phyloP scores from a whole-genome alignment of 2,888 invertebrate genomes.

The Nebria salina region DNA sequence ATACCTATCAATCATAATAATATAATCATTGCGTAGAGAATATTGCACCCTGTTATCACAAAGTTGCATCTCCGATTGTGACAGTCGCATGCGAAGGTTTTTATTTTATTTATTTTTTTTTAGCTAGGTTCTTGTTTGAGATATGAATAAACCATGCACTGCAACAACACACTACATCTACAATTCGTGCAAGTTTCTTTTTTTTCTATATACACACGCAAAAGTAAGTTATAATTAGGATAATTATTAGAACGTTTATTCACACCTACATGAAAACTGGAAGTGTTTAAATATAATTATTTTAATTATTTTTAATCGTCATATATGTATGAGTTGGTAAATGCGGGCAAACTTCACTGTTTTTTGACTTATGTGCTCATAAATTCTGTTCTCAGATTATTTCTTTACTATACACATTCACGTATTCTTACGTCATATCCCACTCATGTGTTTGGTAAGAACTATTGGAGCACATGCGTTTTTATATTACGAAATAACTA shows the following conservation, averaged over 20 bases:
- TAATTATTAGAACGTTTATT: neutral
- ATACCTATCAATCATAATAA: neutral
- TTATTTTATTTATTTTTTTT: slow-evolving; percentile 11
- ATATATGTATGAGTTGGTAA: slow-evolving; percentile 3
- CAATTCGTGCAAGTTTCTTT: neutral
- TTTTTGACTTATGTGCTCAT: neutral
- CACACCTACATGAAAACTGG: slow-evolving; percentile 6
- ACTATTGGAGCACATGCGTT: no score
- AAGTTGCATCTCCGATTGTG: neutral
- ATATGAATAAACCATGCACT: slow-evolving; percentile 19
- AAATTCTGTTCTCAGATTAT: neutral
- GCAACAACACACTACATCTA: neutral
- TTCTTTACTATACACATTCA: no score
- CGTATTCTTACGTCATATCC: no score
- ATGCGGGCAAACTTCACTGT: neutral
- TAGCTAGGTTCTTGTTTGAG: neutral
- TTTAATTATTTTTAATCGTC: slow-evolving; percentile 12
- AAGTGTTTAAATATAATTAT: slow-evolving; percentile 18
- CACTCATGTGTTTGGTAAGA: no score
- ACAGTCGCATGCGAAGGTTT: neutral
- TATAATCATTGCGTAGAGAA: neutral
- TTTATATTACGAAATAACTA: no score
- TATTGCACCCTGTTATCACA: neutral
- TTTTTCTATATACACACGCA: neutral
- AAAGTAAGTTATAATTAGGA: slow-evolving; percentile 1